Evolutionary conservation across 2,113 vertebrate species (phyloP).

Genomic region (Haplochromis vanheusdeni): DNA sequence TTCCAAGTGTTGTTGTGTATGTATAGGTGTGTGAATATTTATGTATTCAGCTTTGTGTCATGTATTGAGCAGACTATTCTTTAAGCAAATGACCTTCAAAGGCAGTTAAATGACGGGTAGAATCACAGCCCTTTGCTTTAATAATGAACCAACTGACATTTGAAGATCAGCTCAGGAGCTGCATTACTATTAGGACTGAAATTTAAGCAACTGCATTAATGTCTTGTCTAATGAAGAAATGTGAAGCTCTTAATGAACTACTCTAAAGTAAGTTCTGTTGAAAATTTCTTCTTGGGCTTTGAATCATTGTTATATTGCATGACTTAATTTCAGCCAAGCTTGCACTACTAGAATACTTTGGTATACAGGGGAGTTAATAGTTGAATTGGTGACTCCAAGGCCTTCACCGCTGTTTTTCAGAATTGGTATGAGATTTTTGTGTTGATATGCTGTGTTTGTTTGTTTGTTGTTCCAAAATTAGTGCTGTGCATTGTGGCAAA

Average conservation of each 20-base stretch:
- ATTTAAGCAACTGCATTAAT: background rate
- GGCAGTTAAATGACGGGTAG: constrained; percentile 41
- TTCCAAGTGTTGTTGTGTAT: background rate
- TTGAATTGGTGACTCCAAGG: background rate
- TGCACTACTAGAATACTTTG: background rate
- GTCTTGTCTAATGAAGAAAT: background rate
- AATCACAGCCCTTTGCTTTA: constrained; percentile 19
- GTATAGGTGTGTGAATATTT: background rate
- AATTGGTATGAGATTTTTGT: background rate
- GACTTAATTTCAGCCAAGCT: background rate
- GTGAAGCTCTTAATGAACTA: background rate
- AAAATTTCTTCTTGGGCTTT: background rate
- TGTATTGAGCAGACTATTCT: constrained; percentile 39
- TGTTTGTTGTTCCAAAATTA: background rate
- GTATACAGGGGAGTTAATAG: background rate
- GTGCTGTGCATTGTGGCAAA: background rate
- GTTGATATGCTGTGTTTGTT: background rate
- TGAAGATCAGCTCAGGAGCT: constrained; percentile 41
- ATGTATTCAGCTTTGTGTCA: background rate
- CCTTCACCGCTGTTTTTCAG: background rate
- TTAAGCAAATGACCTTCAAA: constrained; percentile 56
- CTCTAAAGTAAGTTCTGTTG: background rate
- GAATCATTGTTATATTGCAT: background rate
- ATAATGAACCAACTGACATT: constrained; percentile 61
- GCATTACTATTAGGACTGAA: constrained; percentile 8